Conservation (phyloP, 2,888 invertebrate species). For the Cinara cedri region DNA sequence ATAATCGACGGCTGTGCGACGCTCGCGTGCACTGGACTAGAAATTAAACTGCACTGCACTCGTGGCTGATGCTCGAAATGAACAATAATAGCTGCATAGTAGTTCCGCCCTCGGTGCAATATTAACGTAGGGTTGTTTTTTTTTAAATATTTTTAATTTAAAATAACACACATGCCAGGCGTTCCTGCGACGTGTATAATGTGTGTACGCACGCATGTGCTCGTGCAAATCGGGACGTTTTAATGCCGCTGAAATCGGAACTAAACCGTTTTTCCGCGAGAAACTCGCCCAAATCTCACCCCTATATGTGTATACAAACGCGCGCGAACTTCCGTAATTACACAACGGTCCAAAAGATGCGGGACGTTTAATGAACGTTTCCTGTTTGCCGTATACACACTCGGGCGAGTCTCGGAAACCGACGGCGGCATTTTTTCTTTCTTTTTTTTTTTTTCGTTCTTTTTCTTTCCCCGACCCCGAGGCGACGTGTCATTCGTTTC, state of each 20-base stretch:
- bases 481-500: background rate
- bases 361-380: background rate
- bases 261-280: background rate
- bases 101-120: constrained; percentile 21
- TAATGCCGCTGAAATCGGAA: background rate
- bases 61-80: constrained; percentile 16
- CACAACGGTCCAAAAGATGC: background rate
- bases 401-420: too few relatives aligned
- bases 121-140: constrained; percentile 20
- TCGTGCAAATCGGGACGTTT: background rate
- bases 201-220: background rate
- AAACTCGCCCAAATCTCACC: background rate
- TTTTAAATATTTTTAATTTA: constrained; percentile 35
- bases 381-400: background rate
- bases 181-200: background rate
- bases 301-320: too few relatives aligned
- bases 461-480: background rate
- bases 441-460: too few relatives aligned
- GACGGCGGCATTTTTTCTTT: too few relatives aligned
- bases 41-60: constrained; percentile 38
- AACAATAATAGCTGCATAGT: constrained; percentile 29
- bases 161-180: constrained; percentile 40
- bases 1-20: constrained; percentile 14
- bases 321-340: background rate
- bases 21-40: constrained; percentile 30